Evolutionary conservation across 2,113 vertebrate species (phyloP), one percentile per base, ranked within the genome.

Genomic region (Mirounga angustirostris): DNA sequence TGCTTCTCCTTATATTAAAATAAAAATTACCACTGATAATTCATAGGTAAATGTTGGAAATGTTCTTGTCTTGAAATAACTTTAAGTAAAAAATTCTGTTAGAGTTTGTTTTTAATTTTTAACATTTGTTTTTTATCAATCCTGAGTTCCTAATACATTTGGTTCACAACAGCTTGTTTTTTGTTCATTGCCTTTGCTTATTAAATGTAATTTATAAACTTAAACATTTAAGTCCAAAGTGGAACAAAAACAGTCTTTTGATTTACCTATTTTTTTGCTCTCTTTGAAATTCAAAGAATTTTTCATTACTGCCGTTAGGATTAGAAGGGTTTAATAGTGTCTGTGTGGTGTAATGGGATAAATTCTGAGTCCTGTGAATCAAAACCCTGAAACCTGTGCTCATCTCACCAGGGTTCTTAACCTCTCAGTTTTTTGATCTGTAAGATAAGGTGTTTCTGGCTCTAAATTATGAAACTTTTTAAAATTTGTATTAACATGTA

Each of bases 171-270:
- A 81, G 33, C n/a, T 91, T 85, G n/a, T 92, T 94, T 69, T 76
- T 56, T 40, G n/a, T 74, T 6, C 52, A 28, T 89, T 76, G 76
- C 58, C 10, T 84, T 94, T 92, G 33, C 18, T 40, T 92, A 59
- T 24, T 94, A 61, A 96, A 94, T 95, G 5, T 89, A 71, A 89
- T 94, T 91, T 92, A 46, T 89, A 78, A 80, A 14, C 22, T 78
- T 95, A 78, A 95, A 54, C 2, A 10, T 61, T 22, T 87, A 86
- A 92, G 52, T 95, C 65, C n/a, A 78, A 69, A 82, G 33, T 86
- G 22, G 50, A 93, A 74, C 26, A 93, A 83, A 95, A 85, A 67
- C 13, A 93, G 0, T 79, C 12, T 74, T 98, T 93, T 81, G 21
- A 56, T 74, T 80, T 96, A 58, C 69, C 12, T 83, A 15, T 80